Evolutionary conservation across 2,888 invertebrate genomes (phyloP), one percentile per base, ranked within the genome.

Genomic region (Spodoptera picta): DNA sequence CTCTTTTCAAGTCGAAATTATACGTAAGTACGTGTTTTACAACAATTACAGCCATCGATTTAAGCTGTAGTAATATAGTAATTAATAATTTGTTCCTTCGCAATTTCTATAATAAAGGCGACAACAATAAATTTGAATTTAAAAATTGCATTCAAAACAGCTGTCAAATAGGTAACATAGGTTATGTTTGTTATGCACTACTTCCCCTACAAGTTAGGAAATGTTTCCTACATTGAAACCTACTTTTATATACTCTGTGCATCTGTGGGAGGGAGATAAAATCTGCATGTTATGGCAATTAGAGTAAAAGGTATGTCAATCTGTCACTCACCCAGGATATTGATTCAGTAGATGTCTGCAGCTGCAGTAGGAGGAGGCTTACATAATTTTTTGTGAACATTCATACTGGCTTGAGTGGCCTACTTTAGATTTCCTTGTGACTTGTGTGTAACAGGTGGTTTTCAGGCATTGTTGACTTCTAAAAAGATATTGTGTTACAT

Each of bases 261-360:
- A 60, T 52, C 48, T 69, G 44, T 61, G 53, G 47, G 5, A 12
- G 44, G 49, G 44, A 53, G 46, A 59, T 57, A 42, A 45, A 14
- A 68, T 57, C 45, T 72, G 67, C 50, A 71, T 55, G 23, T 9
- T 48, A 66, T 68, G 44, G 64, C 68, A 56, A 71, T 67, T 61
- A 57, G 42, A 54, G 36, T 36, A 43, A 56, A 31, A 14, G 41
- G 57, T 53, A 53, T 71, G 69, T 63, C 68, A 66, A 64, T 43
- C 57, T 60, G 49, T 41, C 43, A 23, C 24, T 36, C 19, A 45
- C 1, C 27, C 53, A 52, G 6, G 0, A 23, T 67, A 71, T 71
- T 71, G 73, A 71, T 73, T 67, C 24, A 5, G 49, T 48, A 48
- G 5, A 42, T 51, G 12, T 7, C 1, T 11, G 1, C 24, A 51